Base-by-base conservation (phyloP, 2,797 vertebrate species). In the Sphaeramia orbicularis region DNA sequence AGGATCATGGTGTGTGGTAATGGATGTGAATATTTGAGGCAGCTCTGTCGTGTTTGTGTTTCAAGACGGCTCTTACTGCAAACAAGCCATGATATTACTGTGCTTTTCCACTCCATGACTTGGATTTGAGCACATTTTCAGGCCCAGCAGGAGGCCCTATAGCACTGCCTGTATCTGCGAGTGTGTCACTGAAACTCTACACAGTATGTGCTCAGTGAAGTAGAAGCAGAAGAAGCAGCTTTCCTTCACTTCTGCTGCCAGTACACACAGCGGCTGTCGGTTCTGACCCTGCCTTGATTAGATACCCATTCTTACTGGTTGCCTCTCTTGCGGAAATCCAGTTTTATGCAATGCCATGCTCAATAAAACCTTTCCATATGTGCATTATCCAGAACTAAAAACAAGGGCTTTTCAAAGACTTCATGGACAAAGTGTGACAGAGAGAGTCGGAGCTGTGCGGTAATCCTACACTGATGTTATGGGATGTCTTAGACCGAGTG, bases 331-430 rank as follows among this genome's bases (percentile, higher is more conserved):
- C 70, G 58, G 78, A 92, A 91, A 89, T 89, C 82, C 82, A 78
- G 77, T 88, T 81, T 77, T 76, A 84, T 77, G 74, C 84, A 87
- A 85, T 86, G 76, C 83, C 71, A 74, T 85, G 85, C 83, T 86
- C 83, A 71, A 91, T 85, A 79, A 83, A 93, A 87, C 68, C 78
- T 72, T 87, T 86, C 85, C 90, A 86, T 79, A 85, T 91, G 89
- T 89, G 77, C 44, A 59, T 86, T 83, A 87, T 87, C 72, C 83
- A 87, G 81, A 80, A 89, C 85, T 85, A 82, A 86, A 86, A 85
- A 79, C 74, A 73, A 52, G 3, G 70, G 79, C 83, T 90, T 86
- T 89, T 88, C 81, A 88, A 83, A 88, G 82, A 81, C 78, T 86
- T 50, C 27, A 51, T 56, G 70, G 67, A 82, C 64, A 77, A 63